Base-by-base conservation (phyloP, 2,888 invertebrate genomes). In the Lordiphosa andalusiaca region DNA sequence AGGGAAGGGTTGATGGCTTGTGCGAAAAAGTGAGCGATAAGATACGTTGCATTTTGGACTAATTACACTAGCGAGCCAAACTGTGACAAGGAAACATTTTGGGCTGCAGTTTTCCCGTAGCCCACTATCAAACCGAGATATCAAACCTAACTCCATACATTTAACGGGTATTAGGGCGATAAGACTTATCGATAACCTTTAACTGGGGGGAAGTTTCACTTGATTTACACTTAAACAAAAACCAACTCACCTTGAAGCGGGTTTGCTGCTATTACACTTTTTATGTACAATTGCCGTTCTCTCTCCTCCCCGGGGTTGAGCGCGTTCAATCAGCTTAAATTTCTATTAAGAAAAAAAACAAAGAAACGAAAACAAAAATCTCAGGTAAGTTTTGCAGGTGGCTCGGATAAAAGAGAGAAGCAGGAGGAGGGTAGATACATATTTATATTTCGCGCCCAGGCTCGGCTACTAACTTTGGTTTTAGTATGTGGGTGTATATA, bases 161-260 rank as follows among this genome's bases (percentile, higher is more conserved):
- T 23, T 23, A 23, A 23, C 23, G 9, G 38, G 38, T 48, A 21
- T 47, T n/a, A 13, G 16, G 30, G 25, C 36, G 55, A 55, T 54
- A 54, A 55, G 55, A 7, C n/a, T 4, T 9, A 4, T 6, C 49
- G 30, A 50, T 39, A 39, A 25, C 38, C 40, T n/a, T 10, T 30
- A 30, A n/a, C 19, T 21, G 21, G 40, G 16, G 40, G 16, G 3
- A 21, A 21, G n/a, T 40, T 6, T n/a, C 16, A 40, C 40, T 41
- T 21, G 4, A 61, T 69, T 69, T 73, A 30, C 30, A 30, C 30
- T 2, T 9, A 30, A 30, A 23, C 23, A 64, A 68, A 75, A 83
- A 76, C 71, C 80, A 67, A 85, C 80, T 80, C 64, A 80, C 80
- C 85, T 80, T 80, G 85, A 75, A 81, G 72, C 66, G 52, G 59